Base-by-base conservation (phyloP, 1,140 invertebrate genomes). In the Amyelois transitella region DNA sequence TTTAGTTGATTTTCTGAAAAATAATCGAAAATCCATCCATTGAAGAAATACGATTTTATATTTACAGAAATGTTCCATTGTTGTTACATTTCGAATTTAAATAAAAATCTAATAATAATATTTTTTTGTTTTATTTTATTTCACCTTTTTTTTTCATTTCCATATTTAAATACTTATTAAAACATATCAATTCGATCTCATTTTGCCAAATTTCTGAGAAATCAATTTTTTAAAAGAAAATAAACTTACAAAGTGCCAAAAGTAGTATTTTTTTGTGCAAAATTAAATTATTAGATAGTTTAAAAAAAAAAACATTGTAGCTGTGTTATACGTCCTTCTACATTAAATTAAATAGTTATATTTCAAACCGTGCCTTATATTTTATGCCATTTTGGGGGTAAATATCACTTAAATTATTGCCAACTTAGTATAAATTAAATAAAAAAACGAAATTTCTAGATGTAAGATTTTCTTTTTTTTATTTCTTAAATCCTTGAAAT, bases 61-160 rank as follows among this genome's bases (percentile, higher is more conserved):
- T 76, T 74, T 77, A 78, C 73, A 75, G 67, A 80, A 71, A 51
- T 72, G 70, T 77, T 74, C 58, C 77, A 81, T 67, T 86, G 81
- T 83, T 85, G 81, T 83, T 85, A 82, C 81, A 85, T 81, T 83
- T 84, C 77, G 77, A 79, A 82, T 81, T 77, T 72, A 75, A 86
- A 82, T 78, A 86, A 82, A 84, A 69, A 68, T 69, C 66, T 74
- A 77, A 77, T 78, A 68, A 74, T 66, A 58, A 72, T 71, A 51
- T 63, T 67, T 54, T 78, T 86, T 87, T 70, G 72, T 81, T 85
- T 85, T 70, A 79, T 81, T 84, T 79, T 72, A 24, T 50, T 62
- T 67, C 66, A 59, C 65, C 65, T 75, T 72, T 69, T 50, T 55
- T 67, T 55, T 28, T 47, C 55, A 44, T 55, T 71, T 55, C 45